phyloP scores from a whole-genome alignment of 1,140 invertebrate genomes.

The Lepeophtheirus salmonis region DNA sequence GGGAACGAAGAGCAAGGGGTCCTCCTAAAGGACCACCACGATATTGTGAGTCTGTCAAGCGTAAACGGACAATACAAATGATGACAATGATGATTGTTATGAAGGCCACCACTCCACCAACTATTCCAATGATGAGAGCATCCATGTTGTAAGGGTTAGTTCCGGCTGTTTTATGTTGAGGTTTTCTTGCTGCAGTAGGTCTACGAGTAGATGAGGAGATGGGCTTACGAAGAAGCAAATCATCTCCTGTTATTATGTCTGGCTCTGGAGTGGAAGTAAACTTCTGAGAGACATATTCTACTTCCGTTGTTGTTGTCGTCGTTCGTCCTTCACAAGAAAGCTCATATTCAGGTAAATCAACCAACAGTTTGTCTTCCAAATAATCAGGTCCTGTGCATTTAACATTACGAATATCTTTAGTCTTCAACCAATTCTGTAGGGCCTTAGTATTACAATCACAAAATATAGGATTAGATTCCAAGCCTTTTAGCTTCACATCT shows the following conservation, averaged over 20 bases:
- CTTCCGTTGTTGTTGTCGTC: slow-evolving; percentile 29
- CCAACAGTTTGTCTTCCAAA: slow-evolving; percentile 42
- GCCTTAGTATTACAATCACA: slow-evolving; percentile 65
- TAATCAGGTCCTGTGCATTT: slow-evolving; percentile 40
- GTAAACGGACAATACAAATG: slow-evolving; percentile 48
- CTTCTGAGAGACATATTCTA: slow-evolving; percentile 22
- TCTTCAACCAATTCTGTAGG: slow-evolving; percentile 50
- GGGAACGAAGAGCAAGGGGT: slow-evolving; percentile 30
- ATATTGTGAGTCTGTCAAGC: slow-evolving; percentile 39
- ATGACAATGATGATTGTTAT: slow-evolving; percentile 71
- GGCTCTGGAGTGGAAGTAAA: slow-evolving; percentile 37
- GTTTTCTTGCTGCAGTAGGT: slow-evolving; percentile 23
- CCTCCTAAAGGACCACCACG: slow-evolving; percentile 41
- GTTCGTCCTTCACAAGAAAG: slow-evolving; percentile 43
- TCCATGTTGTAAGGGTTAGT: slow-evolving; percentile 62
- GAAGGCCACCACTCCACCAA: slow-evolving; percentile 70
- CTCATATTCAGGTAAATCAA: slow-evolving; percentile 54
- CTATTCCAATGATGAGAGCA: slow-evolving; percentile 72
- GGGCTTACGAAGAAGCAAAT: too few species aligned
- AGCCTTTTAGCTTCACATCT: slow-evolving; percentile 45
- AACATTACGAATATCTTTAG: slow-evolving; percentile 18
- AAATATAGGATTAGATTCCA: slow-evolving; percentile 52
- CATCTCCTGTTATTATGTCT: slow-evolving; percentile 48
- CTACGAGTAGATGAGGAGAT: slow-evolving; percentile 37
- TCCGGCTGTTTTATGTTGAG: slow-evolving; percentile 6